These are phyloP conservation scores for Genyomyrus donnyi DNA, from an alignment of 2,113 vertebrate genomes.

Conservation along the genomic window DNA sequence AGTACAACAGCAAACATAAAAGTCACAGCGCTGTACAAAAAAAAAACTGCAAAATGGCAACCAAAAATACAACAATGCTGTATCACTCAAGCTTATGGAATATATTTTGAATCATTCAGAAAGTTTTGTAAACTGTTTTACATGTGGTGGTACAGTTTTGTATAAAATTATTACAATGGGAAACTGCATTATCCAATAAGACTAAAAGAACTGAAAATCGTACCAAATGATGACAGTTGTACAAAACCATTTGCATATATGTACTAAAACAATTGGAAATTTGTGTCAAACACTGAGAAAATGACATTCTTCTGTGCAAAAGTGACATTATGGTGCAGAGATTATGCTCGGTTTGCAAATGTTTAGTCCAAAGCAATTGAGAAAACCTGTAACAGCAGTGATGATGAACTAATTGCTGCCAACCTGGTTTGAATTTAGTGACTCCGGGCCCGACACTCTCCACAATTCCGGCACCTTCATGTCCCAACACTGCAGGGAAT, in stretches of 20 bases:
- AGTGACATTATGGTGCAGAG: neutral
- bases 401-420: neutral
- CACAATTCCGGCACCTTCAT: constrained; percentile 74
- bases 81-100: neutral
- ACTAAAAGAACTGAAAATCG: no score
- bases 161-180: neutral
- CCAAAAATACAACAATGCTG: neutral
- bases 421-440: constrained; percentile 68
- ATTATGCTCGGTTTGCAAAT: neutral
- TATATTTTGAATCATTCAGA: neutral
- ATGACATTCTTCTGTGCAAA: neutral
- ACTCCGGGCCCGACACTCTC: constrained; percentile 75
- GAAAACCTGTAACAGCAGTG: neutral
- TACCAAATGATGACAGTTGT: neutral
- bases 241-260: neutral
- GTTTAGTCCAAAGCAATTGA: neutral
- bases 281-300: neutral
- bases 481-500: constrained; percentile 73
- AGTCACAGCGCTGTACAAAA: neutral
- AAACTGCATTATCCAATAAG: neutral
- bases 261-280: neutral
- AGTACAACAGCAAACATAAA: neutral
- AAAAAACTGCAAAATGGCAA: neutral
- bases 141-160: neutral
- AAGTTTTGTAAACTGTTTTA: neutral